phyloP scores from a whole-genome alignment of 2,888 invertebrate genomes.

The Dendrolimus houi region DNA sequence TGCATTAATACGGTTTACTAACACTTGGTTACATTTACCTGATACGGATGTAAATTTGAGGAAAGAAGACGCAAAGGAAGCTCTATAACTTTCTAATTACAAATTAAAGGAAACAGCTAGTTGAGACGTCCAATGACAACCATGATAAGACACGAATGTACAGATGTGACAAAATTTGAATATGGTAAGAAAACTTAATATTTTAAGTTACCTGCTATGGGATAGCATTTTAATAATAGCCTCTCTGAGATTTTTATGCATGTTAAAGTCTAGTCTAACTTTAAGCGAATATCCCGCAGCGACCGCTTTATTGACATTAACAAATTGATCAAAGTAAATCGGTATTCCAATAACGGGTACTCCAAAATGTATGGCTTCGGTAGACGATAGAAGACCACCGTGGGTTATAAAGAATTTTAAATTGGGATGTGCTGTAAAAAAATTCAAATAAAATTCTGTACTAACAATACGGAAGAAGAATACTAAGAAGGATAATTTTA shows the following conservation, averaged over 20 bases:
- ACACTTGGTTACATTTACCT: no score
- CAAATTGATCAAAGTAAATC: constrained; percentile 39
- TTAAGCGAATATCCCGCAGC: constrained; percentile 32
- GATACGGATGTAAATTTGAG: no score
- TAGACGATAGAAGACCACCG: constrained; percentile 38
- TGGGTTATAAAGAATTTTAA: constrained; percentile 34
- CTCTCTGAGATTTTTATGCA: constrained; percentile 25
- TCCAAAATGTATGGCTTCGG: constrained; percentile 39
- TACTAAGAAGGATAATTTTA: no score
- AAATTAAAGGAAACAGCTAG: no score
- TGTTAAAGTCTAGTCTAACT: constrained; percentile 25
- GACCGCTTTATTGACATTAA: constrained; percentile 37
- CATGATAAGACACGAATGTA: no score
- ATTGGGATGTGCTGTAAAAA: constrained; percentile 37
- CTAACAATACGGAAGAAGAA: no score
- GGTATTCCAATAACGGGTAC: constrained; percentile 42
- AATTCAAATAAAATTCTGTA: not conserved
- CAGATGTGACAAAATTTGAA: not conserved
- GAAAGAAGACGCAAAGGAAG: no score
- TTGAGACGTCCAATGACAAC: no score
- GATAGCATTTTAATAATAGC: constrained; percentile 30
- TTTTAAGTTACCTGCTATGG: constrained; percentile 23
- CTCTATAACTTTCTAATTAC: no score
- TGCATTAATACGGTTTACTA: no score
- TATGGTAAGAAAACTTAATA: constrained; percentile 4